phyloP scores from a whole-genome alignment of 2,888 invertebrate genomes.

The Panzeria rudis region DNA sequence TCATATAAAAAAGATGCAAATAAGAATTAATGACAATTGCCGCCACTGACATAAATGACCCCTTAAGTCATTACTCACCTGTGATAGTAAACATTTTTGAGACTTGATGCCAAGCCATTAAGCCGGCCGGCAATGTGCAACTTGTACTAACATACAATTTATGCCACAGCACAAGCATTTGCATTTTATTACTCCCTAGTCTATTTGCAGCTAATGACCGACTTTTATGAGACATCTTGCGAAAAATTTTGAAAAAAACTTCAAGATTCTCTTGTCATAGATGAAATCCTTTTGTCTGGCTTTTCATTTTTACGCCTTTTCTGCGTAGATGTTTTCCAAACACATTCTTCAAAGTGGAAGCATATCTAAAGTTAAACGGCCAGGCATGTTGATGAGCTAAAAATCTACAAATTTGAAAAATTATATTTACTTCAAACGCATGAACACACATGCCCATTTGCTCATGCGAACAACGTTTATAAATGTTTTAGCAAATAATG shows the following conservation, averaged over 20 bases:
- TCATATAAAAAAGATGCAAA: constrained; percentile 35
- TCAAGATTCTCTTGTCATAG: constrained; percentile 31
- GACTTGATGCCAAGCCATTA: constrained; percentile 40
- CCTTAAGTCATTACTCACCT: constrained; percentile 78
- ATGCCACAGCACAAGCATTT: constrained; percentile 52
- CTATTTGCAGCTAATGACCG: constrained; percentile 68
- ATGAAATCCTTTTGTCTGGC: constrained; percentile 61
- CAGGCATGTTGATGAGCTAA: constrained; percentile 68
- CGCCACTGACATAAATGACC: constrained; percentile 79
- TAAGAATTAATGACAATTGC: constrained; percentile 70
- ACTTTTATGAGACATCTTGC: constrained; percentile 66
- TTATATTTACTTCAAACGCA: constrained; percentile 55
- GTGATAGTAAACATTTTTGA: constrained; percentile 71
- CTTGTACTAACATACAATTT: constrained; percentile 27
- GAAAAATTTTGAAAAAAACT: background rate
- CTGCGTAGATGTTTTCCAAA: constrained; percentile 55
- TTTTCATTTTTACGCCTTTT: constrained; percentile 34
- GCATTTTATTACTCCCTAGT: constrained; percentile 63
- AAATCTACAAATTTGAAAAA: constrained; percentile 66
- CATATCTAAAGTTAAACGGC: constrained; percentile 57
- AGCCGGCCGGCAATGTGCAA: background rate
- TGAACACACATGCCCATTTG: constrained; percentile 41
- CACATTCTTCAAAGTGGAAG: constrained; percentile 66
- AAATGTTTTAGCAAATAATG: constrained; percentile 52
- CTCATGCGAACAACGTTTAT: constrained; percentile 40